Base-by-base conservation (phyloP, 2,797 vertebrate genomes). In the Sebastes hubbsi region DNA sequence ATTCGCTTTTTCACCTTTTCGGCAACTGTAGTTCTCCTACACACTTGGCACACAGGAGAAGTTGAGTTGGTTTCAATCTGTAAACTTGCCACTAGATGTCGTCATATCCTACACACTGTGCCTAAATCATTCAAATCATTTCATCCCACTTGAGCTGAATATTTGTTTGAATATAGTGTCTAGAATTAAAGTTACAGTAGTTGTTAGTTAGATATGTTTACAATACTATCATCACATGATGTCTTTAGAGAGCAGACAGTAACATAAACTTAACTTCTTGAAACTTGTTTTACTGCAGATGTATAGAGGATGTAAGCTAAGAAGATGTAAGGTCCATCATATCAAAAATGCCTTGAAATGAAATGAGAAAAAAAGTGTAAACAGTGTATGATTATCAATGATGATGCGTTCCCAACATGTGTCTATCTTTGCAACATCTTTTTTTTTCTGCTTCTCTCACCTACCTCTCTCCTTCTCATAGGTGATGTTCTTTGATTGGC, bases 401-500 rank as follows among this genome's bases (percentile, higher is more conserved):
- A 60, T 77, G 18, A 84, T 38, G 14, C 13, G 0, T 60, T 55
- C 20, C n/a, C 16, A 69, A 6, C 71, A 55, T 69, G 2, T 72
- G 52, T 56, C 25, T 34, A 3, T 68, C 66, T 66, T 54, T 42
- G 58, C 24, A 29, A 46, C 3, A 30, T 56, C 30, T 32, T 25
- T 49, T 14, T 14, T 63, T 36, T 34, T 36, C 66, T 75, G 42
- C 52, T 60, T 77, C 8, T 34, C 63, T 80, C 74, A 14, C 77
- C 18, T 16, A 30, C 69, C 9, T 74, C 59, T 80, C 54, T 46
- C 70, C 59, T 55, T 77, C 66, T 85, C 63, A 75, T 61, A 87
- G 85, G 82, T 82, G 82, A 27, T 68, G 64, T 77, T 82, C 49
- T 75, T 80, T 83, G 58, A 86, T 80, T 87, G 76, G 76, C 70